Conservation (phyloP, 2,888 invertebrate genomes). For the Dendrolimus houi region DNA sequence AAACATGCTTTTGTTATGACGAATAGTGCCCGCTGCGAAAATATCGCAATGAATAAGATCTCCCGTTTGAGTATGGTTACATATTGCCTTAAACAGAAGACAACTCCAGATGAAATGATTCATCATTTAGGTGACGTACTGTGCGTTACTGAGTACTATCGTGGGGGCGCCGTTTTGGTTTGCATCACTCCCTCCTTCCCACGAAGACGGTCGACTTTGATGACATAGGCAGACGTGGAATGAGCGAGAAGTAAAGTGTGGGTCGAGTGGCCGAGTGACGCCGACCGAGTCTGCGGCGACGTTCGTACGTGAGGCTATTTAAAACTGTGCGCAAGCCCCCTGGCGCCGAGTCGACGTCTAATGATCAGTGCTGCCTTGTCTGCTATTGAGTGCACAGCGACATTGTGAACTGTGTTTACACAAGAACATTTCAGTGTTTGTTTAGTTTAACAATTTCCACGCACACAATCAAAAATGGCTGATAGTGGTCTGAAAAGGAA, state of each 20-base stretch:
- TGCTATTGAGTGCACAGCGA: conserved; percentile 57
- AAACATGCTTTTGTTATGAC: conserved; percentile 10
- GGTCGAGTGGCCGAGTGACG: conserved; percentile 55
- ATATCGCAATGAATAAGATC: conserved; percentile 43
- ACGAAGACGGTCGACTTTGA: conserved; percentile 18
- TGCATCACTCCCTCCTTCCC: conserved; percentile 15
- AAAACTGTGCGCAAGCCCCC: conserved; percentile 76
- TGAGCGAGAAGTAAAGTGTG: conserved; percentile 73
- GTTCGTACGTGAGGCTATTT: conserved; percentile 72
- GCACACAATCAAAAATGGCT: conserved; percentile 79
- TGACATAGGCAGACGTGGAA: conserved; percentile 47
- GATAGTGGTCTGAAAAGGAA: conserved; percentile 90
- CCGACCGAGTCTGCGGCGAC: conserved; percentile 49
- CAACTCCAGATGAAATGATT: conserved; percentile 57
- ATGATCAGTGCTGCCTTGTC: conserved; percentile 73
- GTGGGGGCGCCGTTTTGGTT: conserved; percentile 19
- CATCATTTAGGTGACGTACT: conserved; percentile 55
- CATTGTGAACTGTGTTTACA: conserved; percentile 66
- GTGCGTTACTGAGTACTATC: conserved; percentile 23
- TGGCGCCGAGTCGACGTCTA: conserved; percentile 71
- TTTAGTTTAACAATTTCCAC: conserved; percentile 59
- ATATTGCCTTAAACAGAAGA: conserved; percentile 55
- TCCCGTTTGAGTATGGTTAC: conserved; percentile 22
- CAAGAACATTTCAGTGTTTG: conserved; percentile 67
- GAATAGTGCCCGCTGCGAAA: conserved; percentile 17